Conservation (phyloP, 1,140 invertebrate genomes). For the Nasonia vitripennis region DNA sequence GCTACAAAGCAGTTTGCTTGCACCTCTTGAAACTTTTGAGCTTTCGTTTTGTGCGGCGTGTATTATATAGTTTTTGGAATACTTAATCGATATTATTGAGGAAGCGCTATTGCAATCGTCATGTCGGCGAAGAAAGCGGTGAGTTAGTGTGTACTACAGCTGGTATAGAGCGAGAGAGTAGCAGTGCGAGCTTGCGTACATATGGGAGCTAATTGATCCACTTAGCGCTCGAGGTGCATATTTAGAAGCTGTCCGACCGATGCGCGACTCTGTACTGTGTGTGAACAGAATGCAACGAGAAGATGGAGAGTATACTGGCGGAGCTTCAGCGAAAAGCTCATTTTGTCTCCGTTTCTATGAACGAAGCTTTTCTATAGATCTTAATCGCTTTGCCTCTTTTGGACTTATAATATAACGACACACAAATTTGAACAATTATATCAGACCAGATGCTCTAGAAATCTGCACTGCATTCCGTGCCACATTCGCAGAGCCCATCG, state of each 20-base stretch:
- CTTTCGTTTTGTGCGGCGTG: background rate
- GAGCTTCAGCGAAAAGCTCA: no score
- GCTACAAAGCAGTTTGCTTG: background rate
- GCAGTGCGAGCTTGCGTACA: no score
- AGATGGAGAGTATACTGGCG: no score
- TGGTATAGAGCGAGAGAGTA: no score
- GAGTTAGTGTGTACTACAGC: background rate
- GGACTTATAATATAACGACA: no score
- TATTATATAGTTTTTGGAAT: background rate
- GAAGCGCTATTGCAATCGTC: background rate
- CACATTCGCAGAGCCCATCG: no score
- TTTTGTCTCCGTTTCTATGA: no score
- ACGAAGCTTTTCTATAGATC: background rate
- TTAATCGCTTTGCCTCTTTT: background rate
- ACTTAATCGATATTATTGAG: background rate
- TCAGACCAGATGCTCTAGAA: background rate
- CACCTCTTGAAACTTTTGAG: background rate
- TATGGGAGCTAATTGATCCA: background rate
- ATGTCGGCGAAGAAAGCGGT: constrained; percentile 38
- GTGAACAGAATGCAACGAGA: no score
- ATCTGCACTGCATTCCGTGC: no score
- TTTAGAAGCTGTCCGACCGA: constrained; percentile 2
- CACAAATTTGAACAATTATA: no score
- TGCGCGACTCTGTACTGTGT: background rate
- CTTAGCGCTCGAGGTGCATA: background rate